Conservation (phyloP, 2,113 vertebrate genomes). For the Gymnorhina tibicen region DNA sequence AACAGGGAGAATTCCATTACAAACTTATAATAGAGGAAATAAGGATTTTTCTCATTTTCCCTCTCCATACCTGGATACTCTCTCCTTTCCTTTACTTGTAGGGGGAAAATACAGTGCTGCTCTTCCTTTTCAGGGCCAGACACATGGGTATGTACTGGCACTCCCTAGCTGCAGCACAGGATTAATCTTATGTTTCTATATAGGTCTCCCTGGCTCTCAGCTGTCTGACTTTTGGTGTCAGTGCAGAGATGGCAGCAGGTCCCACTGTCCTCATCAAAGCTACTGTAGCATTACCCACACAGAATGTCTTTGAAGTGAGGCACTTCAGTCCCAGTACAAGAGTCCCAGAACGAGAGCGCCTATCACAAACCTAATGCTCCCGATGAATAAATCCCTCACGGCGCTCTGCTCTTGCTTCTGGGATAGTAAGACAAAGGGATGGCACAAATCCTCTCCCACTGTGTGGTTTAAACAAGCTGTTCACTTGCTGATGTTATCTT, state of each 20-base stretch:
- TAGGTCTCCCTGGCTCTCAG: background rate
- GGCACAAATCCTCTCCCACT: background rate
- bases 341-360: rapidly evolving
- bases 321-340: background rate
- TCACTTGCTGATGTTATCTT: background rate
- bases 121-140: background rate
- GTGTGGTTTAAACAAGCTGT: background rate
- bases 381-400: rapidly evolving
- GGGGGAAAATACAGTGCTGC: background rate
- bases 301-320: background rate
- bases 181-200: background rate
- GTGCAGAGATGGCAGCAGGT: background rate
- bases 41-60: background rate
- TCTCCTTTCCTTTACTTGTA: background rate
- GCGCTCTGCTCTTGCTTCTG: rapidly evolving
- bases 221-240: background rate
- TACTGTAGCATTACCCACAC: background rate
- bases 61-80: background rate
- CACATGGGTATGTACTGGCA: background rate
- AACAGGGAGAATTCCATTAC: background rate
- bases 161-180: background rate
- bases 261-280: background rate
- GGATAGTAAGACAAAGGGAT: background rate
- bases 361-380: background rate
- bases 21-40: background rate